These are phyloP conservation scores for Bostrychus sinensis DNA, from an alignment of 2,113 vertebrate genomes.

Conservation along the genomic window DNA sequence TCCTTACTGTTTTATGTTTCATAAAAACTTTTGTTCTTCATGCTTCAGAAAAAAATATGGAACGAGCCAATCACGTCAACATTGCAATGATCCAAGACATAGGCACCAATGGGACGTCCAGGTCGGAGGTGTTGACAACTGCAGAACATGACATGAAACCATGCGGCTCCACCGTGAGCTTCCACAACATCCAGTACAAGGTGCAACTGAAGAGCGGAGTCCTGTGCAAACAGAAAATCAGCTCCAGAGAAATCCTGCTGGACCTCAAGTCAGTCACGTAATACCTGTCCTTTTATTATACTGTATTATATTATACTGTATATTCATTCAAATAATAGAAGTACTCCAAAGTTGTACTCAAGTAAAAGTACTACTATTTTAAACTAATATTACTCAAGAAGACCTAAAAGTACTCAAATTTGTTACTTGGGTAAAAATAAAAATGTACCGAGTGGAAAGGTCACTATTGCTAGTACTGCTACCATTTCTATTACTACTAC, in stretches of 20 bases:
- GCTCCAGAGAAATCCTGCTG: slow-evolving; percentile 67
- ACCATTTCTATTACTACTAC: too few species aligned
- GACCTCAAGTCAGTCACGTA: slow-evolving; percentile 75
- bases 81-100: slow-evolving; percentile 65
- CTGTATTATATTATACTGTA: too few species aligned
- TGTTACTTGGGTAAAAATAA: too few species aligned
- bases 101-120: slow-evolving; percentile 49
- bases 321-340: too few species aligned
- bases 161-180: slow-evolving; percentile 75
- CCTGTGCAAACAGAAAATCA: slow-evolving; percentile 49
- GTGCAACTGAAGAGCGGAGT: slow-evolving; percentile 62
- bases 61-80: slow-evolving; percentile 56
- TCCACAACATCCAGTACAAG: slow-evolving; percentile 78
- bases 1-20: too few species aligned
- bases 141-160: slow-evolving; percentile 23
- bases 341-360: too few species aligned
- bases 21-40: neutral
- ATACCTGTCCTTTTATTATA: neutral
- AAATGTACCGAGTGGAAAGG: too few species aligned
- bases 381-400: too few species aligned
- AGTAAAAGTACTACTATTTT: too few species aligned
- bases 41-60: slow-evolving; percentile 45
- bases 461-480: too few species aligned
- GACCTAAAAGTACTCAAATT: too few species aligned
- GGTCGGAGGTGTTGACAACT: slow-evolving; percentile 28